Conservation (phyloP, 2,797 vertebrate species). For the Micromesistius poutassou region DNA sequence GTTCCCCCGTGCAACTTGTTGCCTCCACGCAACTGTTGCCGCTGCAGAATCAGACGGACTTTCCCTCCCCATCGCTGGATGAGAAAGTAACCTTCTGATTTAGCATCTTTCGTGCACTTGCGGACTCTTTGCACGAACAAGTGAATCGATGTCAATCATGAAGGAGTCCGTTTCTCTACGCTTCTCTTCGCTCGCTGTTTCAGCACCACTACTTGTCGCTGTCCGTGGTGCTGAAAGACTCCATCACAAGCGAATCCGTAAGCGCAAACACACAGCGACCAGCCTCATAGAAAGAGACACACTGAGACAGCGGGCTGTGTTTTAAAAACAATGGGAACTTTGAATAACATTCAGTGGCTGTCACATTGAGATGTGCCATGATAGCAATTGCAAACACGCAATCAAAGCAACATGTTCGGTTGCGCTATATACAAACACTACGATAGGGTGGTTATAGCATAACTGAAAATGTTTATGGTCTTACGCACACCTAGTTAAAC, state of each 20-base stretch:
- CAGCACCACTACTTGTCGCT: conserved; percentile 26
- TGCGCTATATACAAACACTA: background rate
- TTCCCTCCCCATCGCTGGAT: background rate
- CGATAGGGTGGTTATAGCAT: no score
- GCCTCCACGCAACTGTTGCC: background rate
- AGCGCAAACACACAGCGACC: no score
- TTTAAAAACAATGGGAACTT: no score
- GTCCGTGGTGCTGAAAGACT: background rate
- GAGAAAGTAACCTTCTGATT: background rate
- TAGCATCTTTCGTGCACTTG: background rate
- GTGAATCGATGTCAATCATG: background rate
- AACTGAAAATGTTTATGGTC: no score
- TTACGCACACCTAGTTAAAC: background rate
- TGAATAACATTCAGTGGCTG: no score
- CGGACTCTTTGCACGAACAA: background rate
- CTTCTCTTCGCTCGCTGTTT: conserved; percentile 8
- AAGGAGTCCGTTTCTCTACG: background rate
- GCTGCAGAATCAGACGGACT: background rate
- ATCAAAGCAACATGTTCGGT: no score
- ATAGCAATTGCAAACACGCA: no score
- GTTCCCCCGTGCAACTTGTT: background rate
- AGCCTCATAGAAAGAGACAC: no score
- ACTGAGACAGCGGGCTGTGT: no score
- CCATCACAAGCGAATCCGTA: no score
- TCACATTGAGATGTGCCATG: no score